Evolutionary conservation across 2,888 invertebrate genomes (phyloP), one percentile per base, ranked within the genome.

Genomic region (Dicranocentrus wangi): DNA sequence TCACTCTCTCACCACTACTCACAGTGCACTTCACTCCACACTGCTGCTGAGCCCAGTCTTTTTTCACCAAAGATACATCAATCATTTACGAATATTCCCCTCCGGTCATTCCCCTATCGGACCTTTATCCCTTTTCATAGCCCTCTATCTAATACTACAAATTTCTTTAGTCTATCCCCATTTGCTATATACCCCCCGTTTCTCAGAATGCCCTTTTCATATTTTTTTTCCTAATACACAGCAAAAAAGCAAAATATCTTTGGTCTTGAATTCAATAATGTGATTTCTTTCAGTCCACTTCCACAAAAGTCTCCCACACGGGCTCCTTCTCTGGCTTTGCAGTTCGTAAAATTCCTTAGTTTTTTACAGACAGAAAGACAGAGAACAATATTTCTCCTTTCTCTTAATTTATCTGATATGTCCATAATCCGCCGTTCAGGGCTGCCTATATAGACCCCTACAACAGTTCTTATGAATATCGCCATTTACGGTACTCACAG

Each of bases 81-180:
- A 69, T 51, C 69, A 69, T 55, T 69, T 53, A 61, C 17, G 32
- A 61, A 32, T 53, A 28, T 55, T 55, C 53, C 17, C 10, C 5
- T 19, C 10, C 23, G 43, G 65, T 65, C 65, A 65, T 69, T 69
- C 69, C 42, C 51, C 69, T 13, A n/a, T n/a, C n/a, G n/a, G n/a
- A n/a, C 17, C 60, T 17, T 23, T 1, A 42, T 43, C 66, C 43
- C 39, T 25, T 43, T 39, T 55, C 19, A 23, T 55, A 55, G 23
- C 13, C 3, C n/a, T 47, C 47, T 47, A 47, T 47, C 47, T 47
- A 15, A 13, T 39, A 39, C 13, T 39, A 39, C 39, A 39, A 8
- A 5, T 8, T 39, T 39, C 7, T 13, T 8, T 39, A 39, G 39
- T 39, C n/a, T n/a, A n/a, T n/a, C n/a, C n/a, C n/a, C n/a, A n/a